Evolutionary conservation across 2,888 invertebrate species (phyloP).

Genomic region (Neria commutata): DNA sequence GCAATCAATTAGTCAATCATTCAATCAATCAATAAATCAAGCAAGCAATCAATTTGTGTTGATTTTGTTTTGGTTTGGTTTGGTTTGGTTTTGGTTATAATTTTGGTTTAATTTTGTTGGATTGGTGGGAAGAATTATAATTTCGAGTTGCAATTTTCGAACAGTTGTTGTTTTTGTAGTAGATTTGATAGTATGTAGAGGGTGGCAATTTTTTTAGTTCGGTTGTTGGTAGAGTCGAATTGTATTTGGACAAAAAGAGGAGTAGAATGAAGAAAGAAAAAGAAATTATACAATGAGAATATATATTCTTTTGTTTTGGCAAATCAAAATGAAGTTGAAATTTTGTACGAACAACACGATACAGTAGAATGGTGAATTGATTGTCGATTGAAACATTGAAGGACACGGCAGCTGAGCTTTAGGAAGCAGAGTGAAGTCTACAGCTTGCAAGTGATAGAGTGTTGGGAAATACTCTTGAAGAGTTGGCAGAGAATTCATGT

Average conservation of each 20-base stretch:
- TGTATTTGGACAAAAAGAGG: slow-evolving; percentile 33
- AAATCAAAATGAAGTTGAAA: slow-evolving; percentile 1
- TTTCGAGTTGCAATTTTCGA: too few species aligned
- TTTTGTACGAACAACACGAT: slow-evolving; percentile 1
- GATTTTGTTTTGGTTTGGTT: slow-evolving; percentile 28
- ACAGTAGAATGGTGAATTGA: background rate
- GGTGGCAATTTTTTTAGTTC: slow-evolving; percentile 10
- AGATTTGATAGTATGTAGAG: slow-evolving; percentile 19
- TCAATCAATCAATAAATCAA: slow-evolving; percentile 14
- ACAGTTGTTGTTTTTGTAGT: slow-evolving; percentile 16
- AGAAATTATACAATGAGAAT: slow-evolving; percentile 40
- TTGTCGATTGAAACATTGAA: too few species aligned
- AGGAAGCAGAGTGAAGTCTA: background rate
- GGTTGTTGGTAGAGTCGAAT: too few species aligned
- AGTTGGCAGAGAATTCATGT: too few species aligned
- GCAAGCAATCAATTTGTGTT: slow-evolving; percentile 15
- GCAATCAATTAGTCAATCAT: slow-evolving; percentile 13
- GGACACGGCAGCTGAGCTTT: too few species aligned
- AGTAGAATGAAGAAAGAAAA: slow-evolving; percentile 34
- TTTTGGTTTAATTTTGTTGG: slow-evolving; percentile 13
- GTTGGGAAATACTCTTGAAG: too few species aligned
- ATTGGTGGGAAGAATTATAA: slow-evolving; percentile 39
- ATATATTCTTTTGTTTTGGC: slow-evolving; percentile 28
- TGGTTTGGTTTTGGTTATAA: slow-evolving; percentile 38
- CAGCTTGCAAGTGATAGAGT: too few species aligned